phyloP scores from a whole-genome alignment of 2,888 invertebrate species.

The Patella pellucida region DNA sequence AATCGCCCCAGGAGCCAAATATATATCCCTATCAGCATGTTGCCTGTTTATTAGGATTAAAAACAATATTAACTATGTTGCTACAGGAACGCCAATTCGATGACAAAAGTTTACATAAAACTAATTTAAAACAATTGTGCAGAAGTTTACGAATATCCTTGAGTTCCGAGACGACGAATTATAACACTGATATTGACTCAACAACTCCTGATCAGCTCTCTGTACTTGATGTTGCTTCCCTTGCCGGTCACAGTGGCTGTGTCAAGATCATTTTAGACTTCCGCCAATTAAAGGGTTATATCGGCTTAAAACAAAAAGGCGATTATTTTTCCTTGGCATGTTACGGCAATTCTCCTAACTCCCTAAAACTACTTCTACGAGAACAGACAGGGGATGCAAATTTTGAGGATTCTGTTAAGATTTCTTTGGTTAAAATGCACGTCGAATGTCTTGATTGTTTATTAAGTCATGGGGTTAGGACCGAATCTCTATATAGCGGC shows the following conservation, averaged over 20 bases:
- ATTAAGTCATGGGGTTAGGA: slow-evolving; percentile 38
- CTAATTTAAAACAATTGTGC: too few relatives aligned
- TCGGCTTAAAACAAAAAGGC: slow-evolving; percentile 20
- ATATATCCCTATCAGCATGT: slow-evolving; percentile 59
- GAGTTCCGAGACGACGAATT: too few relatives aligned
- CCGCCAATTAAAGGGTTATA: slow-evolving; percentile 33
- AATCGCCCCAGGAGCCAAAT: slow-evolving; percentile 49
- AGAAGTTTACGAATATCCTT: too few relatives aligned
- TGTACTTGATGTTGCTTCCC: slow-evolving; percentile 58
- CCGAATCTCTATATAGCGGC: slow-evolving; percentile 51
- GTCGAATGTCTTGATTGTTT: slow-evolving; percentile 59
- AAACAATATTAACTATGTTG: slow-evolving; percentile 49
- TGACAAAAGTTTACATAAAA: slow-evolving; percentile 26
- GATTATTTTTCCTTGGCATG: slow-evolving; percentile 52
- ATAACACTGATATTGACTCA: too few relatives aligned
- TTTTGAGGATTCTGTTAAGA: slow-evolving; percentile 50
- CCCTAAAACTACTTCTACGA: slow-evolving; percentile 52
- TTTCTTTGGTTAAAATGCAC: slow-evolving; percentile 53
- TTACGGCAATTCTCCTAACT: slow-evolving; percentile 52
- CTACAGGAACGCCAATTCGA: slow-evolving; percentile 54
- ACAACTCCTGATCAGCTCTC: too few relatives aligned
- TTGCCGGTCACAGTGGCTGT: slow-evolving; percentile 49
- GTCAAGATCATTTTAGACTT: slow-evolving; percentile 54
- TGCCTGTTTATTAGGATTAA: slow-evolving; percentile 54
- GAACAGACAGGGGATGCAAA: slow-evolving; percentile 39